Conservation (phyloP, 2,113 vertebrate species). For the Gorsachius goisagi region DNA sequence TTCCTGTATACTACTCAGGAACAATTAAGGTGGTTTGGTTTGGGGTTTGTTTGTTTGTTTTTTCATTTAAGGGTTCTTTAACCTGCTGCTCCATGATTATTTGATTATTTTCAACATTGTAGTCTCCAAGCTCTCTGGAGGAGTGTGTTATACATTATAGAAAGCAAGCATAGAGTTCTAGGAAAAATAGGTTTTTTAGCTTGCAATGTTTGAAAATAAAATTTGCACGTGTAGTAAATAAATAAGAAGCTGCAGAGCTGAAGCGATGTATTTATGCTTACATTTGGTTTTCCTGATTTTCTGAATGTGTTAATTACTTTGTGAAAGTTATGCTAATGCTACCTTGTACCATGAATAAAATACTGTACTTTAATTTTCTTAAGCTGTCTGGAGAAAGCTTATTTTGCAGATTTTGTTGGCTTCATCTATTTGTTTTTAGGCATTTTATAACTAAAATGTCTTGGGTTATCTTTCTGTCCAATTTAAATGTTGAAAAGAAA, state of each 20-base stretch:
- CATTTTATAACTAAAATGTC: background rate
- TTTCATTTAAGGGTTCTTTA: background rate
- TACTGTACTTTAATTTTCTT: background rate
- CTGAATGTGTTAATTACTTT: background rate
- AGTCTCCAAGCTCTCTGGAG: background rate
- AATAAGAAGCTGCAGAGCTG: background rate
- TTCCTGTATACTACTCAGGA: background rate
- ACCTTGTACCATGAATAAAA: background rate
- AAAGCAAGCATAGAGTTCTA: background rate
- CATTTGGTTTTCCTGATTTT: background rate
- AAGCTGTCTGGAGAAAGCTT: background rate
- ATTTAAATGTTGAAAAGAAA: constrained; percentile 3
- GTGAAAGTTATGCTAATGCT: background rate
- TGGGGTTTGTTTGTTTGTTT: background rate
- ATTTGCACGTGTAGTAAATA: background rate
- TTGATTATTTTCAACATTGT: background rate
- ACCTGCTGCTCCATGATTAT: background rate
- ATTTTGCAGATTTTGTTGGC: background rate
- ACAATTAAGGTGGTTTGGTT: background rate
- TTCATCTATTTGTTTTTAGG: background rate
- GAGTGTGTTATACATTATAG: background rate
- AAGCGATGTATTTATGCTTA: background rate
- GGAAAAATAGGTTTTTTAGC: background rate
- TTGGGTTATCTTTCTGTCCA: background rate
- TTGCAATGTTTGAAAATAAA: background rate